These are phyloP conservation scores for Tokudaia tokunoshimensis DNA, from an alignment of 2,797 vertebrate genomes.

Conservation along the genomic window DNA sequence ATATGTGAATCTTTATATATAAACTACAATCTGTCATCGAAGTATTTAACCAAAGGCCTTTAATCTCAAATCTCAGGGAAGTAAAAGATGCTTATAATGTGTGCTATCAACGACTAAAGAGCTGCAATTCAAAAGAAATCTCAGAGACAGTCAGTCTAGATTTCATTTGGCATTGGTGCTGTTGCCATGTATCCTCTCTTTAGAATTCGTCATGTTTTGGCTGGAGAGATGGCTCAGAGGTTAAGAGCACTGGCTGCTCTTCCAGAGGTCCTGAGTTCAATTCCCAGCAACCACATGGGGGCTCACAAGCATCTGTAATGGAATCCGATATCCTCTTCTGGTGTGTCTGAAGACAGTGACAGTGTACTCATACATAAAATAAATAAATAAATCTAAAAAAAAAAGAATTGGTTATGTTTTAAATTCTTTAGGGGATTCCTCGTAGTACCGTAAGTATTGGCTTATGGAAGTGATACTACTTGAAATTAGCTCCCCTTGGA, in stretches of 20 bases:
- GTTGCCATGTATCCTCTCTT: neutral
- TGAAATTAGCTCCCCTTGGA: slow-evolving; percentile 47
- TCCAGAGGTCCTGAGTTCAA: too few species aligned
- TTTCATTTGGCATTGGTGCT: neutral
- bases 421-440: slow-evolving; percentile 39
- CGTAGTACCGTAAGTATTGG: neutral
- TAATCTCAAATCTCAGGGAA: neutral
- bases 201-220: slow-evolving; percentile 43
- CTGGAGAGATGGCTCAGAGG: too few species aligned
- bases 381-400: too few species aligned
- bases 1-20: neutral
- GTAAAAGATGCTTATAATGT: neutral
- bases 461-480: neutral
- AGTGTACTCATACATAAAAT: too few species aligned
- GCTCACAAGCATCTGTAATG: too few species aligned
- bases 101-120: slow-evolving; percentile 15
- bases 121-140: neutral
- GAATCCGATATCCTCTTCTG: too few species aligned
- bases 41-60: slow-evolving; percentile 51
- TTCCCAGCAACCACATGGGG: too few species aligned
- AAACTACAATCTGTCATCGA: neutral
- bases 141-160: neutral
- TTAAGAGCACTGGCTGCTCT: too few species aligned
- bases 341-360: too few species aligned
- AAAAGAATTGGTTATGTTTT: slow-evolving; percentile 41